A percentile compares a stretch with the other conserved stretches of the same genome.
Evolutionary conservation across 1,140 invertebrate genomes (phyloP).

Genomic region (Aphaenogaster rudis): DNA sequence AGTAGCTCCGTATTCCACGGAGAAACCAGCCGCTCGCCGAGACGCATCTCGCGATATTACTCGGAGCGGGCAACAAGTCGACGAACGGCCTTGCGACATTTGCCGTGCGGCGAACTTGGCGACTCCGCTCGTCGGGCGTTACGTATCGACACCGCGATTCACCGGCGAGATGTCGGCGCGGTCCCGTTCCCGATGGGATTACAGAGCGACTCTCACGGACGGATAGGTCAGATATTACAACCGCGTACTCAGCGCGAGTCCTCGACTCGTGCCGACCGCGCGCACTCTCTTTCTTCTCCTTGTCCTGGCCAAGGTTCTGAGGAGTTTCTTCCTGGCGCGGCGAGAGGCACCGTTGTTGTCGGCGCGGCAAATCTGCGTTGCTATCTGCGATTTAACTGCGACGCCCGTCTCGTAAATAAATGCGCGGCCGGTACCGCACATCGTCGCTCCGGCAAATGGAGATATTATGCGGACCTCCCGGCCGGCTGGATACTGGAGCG

Average conservation of each 20-base stretch:
- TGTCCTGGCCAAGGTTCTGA: not conserved
- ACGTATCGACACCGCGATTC: slow-evolving; percentile 47
- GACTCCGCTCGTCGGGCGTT: slow-evolving; percentile 31
- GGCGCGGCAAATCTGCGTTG: slow-evolving; percentile 39
- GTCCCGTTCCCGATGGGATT: slow-evolving; percentile 46
- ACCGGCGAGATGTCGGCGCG: slow-evolving; percentile 33
- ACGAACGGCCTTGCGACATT: slow-evolving; percentile 76
- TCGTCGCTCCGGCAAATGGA: slow-evolving; percentile 62
- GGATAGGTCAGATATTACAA: slow-evolving; percentile 56
- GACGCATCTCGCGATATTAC: slow-evolving; percentile 27
- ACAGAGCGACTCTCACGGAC: slow-evolving; percentile 32
- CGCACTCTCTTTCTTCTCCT: slow-evolving; percentile 37
- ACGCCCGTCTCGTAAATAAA: slow-evolving; percentile 55
- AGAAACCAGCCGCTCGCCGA: not conserved
- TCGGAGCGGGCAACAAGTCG: slow-evolving; percentile 56
- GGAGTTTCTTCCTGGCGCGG: slow-evolving; percentile 15
- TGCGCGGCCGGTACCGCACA: slow-evolving; percentile 31
- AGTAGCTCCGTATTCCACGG: not conserved
- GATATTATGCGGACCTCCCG: slow-evolving; percentile 65
- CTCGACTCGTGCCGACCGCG: slow-evolving; percentile 1
- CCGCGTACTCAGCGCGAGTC: slow-evolving; percentile 22
- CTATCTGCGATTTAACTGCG: slow-evolving; percentile 53
- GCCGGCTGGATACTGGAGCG: slow-evolving; percentile 34
- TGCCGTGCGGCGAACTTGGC: slow-evolving; percentile 58
- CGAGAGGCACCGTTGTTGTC: slow-evolving; percentile 45